These are phyloP conservation scores for Brachypalpus laphriformis DNA, from an alignment of 2,888 invertebrate genomes.

Conservation along the genomic window DNA sequence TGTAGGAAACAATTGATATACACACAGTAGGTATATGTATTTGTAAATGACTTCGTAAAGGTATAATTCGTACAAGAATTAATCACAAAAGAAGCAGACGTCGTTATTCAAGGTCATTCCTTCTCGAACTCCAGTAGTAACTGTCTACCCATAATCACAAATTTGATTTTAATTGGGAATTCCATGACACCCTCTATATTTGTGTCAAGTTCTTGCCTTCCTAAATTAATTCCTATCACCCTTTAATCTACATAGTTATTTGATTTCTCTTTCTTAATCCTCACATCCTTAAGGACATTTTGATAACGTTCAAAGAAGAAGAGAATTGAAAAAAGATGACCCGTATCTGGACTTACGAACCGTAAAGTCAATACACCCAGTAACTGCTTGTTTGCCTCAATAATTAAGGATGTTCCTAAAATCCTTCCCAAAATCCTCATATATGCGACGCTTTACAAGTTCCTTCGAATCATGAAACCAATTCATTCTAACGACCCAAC, in stretches of 20 bases:
- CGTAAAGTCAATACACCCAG: slow-evolving; percentile 28
- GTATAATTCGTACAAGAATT: too few relatives aligned
- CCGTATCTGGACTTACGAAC: slow-evolving; percentile 11
- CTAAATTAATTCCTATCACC: not conserved
- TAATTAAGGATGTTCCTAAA: slow-evolving; percentile 42
- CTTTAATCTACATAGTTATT: not conserved
- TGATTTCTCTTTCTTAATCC: slow-evolving; percentile 9
- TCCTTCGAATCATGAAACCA: slow-evolving; percentile 34
- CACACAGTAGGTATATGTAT: too few relatives aligned
- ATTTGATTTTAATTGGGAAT: not conserved
- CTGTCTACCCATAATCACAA: not conserved
- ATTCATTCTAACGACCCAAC: slow-evolving; percentile 46
- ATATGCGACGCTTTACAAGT: not conserved
- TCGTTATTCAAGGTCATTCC: too few relatives aligned
- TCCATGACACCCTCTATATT: not conserved
- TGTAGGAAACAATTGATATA: too few relatives aligned
- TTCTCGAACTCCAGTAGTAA: not conserved
- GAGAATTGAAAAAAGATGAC: slow-evolving; percentile 24
- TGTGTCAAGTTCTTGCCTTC: not conserved
- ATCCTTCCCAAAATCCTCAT: not conserved
- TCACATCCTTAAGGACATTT: not conserved
- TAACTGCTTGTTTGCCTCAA: slow-evolving; percentile 29
- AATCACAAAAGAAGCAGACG: too few relatives aligned
- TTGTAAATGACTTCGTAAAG: too few relatives aligned
- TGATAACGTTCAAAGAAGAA: not conserved